Conservation (phyloP, 2,797 vertebrate species). For the Sitta carolinensis region DNA sequence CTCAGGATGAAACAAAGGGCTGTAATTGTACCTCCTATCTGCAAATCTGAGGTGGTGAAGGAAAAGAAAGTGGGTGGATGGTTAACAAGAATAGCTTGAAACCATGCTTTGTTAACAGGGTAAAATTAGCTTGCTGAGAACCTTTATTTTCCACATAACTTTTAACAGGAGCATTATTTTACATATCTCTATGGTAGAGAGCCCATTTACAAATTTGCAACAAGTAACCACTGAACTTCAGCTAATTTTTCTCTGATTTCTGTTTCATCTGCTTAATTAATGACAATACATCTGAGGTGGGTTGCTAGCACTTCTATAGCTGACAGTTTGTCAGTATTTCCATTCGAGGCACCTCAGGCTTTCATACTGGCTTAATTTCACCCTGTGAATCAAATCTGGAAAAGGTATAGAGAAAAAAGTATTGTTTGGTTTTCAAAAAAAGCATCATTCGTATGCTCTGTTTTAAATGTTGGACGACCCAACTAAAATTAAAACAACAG, state of each 20-base stretch:
- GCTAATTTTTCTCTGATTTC: slow-evolving; percentile 66
- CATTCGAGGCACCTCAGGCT: slow-evolving; percentile 6
- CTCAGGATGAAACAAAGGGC: slow-evolving; percentile 68
- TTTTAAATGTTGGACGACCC: background rate
- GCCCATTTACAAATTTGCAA: slow-evolving; percentile 65
- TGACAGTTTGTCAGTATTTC: slow-evolving; percentile 31
- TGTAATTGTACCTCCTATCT: slow-evolving; percentile 68
- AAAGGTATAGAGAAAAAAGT: background rate
- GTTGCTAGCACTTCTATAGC: background rate
- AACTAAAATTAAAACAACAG: background rate
- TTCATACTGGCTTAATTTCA: background rate
- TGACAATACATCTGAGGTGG: background rate
- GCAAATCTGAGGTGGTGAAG: slow-evolving; percentile 73
- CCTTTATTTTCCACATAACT: slow-evolving; percentile 63
- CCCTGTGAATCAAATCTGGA: background rate
- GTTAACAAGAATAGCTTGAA: slow-evolving; percentile 70
- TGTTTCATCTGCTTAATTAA: slow-evolving; percentile 59
- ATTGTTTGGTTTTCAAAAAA: background rate
- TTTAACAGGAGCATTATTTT: slow-evolving; percentile 65
- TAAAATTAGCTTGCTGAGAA: slow-evolving; percentile 78
- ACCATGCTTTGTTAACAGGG: slow-evolving; percentile 64
- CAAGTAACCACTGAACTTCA: slow-evolving; percentile 40
- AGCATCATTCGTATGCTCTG: background rate
- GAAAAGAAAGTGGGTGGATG: slow-evolving; percentile 66
- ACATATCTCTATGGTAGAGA: slow-evolving; percentile 30